Base-by-base conservation (phyloP, 2,113 vertebrate species). In the Myxocyprinus asiaticus region DNA sequence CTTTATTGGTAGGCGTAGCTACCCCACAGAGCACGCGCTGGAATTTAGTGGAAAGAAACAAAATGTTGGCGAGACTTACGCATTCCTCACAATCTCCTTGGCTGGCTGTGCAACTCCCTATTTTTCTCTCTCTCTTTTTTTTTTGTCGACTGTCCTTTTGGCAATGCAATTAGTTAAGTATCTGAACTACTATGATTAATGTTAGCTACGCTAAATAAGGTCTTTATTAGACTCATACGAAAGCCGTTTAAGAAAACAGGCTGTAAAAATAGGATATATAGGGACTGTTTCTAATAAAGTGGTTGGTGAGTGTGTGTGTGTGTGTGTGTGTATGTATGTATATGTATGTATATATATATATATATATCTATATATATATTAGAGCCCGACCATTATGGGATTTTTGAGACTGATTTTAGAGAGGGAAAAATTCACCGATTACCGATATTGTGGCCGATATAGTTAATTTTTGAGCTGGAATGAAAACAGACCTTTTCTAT, bases 1-100 rank as follows among this genome's bases (percentile, higher is more conserved):
- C 43, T 55, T 8, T 43, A 42, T 64, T 56, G n/a, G 68, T 67
- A 67, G 55, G 33, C 53, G 7, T n/a, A 58, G 15, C n/a, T 8
- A 68, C 73, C 78, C 17, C 14, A 55, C n/a, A 6, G n/a, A 47
- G 70, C 58, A 69, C 58, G 4, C 17, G 50, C 33, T 79, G 83
- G 83, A 81, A 61, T 84, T 76, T 73, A 79, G 53, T 81, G 79
- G 79, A 84, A 77, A 59, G 79, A 81, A 77, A 55, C 82, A 77
- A 63, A 75, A 78, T 61, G 22, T 73, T 84, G 83, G 83, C 79
- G 58, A 77, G 59, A 65, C 43, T 70, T 1, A 10, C 65, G 45
- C 83, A 84, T 84, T 84, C 83, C 65, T 75, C 67, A n/a, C 50
- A n/a, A 66, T 58, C 76, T 67, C 70, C 51, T 6, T 72, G 77